Evolutionary conservation across 2,888 invertebrate species (phyloP).

Genomic region (Seladonia tumulorum): DNA sequence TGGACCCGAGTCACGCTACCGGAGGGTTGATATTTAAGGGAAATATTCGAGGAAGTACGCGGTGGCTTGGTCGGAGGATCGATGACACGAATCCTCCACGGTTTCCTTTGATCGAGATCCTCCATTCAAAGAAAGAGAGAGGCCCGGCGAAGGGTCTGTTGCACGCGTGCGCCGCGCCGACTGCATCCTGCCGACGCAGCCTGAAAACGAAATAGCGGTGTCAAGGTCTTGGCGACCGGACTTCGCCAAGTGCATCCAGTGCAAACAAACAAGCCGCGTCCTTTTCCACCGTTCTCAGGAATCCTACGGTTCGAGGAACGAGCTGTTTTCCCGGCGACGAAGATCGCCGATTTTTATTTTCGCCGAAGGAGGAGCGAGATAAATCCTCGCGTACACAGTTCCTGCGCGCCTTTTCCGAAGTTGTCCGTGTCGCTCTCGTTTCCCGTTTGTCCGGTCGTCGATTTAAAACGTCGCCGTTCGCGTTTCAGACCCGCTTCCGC

Average conservation of each 20-base stretch:
- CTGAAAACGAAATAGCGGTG: constrained; percentile 53
- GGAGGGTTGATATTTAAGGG: background rate
- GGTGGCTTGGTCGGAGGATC: background rate
- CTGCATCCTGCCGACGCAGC: constrained; percentile 36
- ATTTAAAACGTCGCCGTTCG: background rate
- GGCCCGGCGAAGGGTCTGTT: background rate
- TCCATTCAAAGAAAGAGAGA: background rate
- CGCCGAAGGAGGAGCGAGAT: constrained; percentile 19
- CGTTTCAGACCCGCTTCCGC: constrained; percentile 3
- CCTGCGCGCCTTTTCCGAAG: background rate
- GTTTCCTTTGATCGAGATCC: constrained; percentile 15
- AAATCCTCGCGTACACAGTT: constrained; percentile 22
- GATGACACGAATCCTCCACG: background rate
- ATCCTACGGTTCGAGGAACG: background rate
- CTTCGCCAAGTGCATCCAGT: constrained; percentile 47
- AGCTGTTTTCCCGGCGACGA: constrained; percentile 12
- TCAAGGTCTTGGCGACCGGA: constrained; percentile 51
- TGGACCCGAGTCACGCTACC: background rate
- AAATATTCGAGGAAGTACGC: background rate
- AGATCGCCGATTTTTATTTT: constrained; percentile 14
- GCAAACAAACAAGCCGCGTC: constrained; percentile 51
- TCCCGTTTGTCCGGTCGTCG: background rate
- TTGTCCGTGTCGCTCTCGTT: background rate
- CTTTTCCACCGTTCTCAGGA: background rate
- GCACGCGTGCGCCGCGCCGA: constrained; percentile 15